phyloP scores from a whole-genome alignment of 2,888 invertebrate genomes.

The Odontothrips loti region DNA sequence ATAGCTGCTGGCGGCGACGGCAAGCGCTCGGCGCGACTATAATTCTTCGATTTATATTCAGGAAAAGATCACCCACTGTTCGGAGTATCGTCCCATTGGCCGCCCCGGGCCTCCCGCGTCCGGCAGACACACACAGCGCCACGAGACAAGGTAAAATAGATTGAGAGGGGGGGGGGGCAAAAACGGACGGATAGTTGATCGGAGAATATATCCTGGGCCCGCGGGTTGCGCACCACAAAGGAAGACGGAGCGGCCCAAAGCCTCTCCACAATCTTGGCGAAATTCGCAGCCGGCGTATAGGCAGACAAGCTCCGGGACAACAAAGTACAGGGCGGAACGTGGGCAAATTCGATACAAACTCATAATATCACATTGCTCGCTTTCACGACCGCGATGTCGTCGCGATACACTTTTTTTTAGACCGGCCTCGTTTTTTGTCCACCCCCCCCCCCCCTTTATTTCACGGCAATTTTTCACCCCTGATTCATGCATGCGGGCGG shows the following conservation, averaged over 20 bases:
- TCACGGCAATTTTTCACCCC: no score
- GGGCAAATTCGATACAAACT: no score
- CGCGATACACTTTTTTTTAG: no score
- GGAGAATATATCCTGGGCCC: neutral
- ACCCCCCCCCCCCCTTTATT: no score
- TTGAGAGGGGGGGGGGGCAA: neutral
- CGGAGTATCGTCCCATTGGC: neutral
- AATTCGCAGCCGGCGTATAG: no score
- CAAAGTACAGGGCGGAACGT: no score
- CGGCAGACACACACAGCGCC: neutral
- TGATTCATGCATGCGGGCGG: neutral
- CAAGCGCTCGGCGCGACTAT: neutral
- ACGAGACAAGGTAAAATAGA: neutral
- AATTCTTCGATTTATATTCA: conserved; percentile 11
- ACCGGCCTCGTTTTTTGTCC: no score
- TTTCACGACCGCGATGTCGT: no score
- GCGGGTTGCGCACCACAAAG: neutral
- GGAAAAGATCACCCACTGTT: neutral
- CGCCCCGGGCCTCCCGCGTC: neutral
- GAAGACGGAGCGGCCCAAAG: neutral
- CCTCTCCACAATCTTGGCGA: no score
- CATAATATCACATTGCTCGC: no score
- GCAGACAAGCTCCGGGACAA: no score
- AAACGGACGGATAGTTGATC: neutral
- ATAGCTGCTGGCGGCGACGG: no score